Evolutionary conservation across 2,797 vertebrate species (phyloP).

Genomic region (Helicolenus hilgendorfi): DNA sequence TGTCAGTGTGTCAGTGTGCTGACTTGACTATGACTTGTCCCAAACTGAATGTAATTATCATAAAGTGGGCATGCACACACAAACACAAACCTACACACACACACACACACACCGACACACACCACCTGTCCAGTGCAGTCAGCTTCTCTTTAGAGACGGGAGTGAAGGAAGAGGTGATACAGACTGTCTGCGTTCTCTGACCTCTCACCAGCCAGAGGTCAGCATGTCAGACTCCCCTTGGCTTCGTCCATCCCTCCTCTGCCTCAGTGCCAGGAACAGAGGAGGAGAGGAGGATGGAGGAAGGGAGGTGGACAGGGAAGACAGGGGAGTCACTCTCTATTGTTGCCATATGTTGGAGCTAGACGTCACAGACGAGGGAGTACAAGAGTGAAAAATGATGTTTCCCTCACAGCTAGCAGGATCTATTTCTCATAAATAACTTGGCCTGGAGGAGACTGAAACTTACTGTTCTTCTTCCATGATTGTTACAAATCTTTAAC

Average conservation of each 20-base stretch:
- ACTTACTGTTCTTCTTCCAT: neutral
- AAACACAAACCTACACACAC: no score
- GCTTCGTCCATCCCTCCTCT: neutral
- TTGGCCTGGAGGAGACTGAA: neutral
- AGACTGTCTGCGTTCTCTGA: neutral
- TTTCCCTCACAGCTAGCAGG: neutral
- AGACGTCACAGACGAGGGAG: neutral
- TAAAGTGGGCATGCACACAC: no score
- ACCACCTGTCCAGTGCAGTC: neutral
- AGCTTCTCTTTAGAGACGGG: neutral
- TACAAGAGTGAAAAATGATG: constrained; percentile 46
- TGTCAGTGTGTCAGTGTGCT: no score
- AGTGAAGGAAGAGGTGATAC: neutral
- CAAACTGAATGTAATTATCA: no score
- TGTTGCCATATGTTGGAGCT: constrained; percentile 63
- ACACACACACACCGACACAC: no score
- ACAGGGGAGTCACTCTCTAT: constrained; percentile 47
- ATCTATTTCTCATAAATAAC: neutral
- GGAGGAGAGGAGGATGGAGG: neutral
- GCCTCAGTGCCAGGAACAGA: constrained; percentile 41
- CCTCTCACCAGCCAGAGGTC: constrained; percentile 11
- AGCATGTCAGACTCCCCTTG: constrained; percentile 13
- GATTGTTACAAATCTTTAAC: neutral
- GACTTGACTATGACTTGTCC: no score
- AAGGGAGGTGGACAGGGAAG: constrained; percentile 13